phyloP scores from a whole-genome alignment of 2,888 invertebrate genomes.

The Microdon myrmicae region DNA sequence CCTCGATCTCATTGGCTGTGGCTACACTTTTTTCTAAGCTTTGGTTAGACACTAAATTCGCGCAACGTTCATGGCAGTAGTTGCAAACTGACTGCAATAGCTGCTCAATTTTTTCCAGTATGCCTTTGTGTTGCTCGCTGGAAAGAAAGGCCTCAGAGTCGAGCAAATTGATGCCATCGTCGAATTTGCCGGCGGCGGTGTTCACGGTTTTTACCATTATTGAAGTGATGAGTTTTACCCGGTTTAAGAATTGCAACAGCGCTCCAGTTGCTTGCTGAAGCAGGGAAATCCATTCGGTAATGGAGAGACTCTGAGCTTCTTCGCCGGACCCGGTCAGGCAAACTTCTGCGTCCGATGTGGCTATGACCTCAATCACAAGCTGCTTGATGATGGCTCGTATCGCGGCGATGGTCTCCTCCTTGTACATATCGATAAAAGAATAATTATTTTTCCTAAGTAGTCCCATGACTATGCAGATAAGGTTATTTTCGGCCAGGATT shows the following conservation, averaged over 20 bases:
- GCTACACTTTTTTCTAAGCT: slow-evolving; percentile 77
- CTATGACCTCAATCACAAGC: slow-evolving; percentile 81
- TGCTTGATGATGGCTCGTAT: slow-evolving; percentile 91
- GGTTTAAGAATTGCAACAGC: slow-evolving; percentile 75
- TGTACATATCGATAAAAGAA: slow-evolving; percentile 86
- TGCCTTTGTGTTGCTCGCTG: slow-evolving; percentile 74
- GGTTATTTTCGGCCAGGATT: slow-evolving; percentile 85
- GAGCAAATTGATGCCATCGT: slow-evolving; percentile 70
- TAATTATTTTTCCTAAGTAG: slow-evolving; percentile 87
- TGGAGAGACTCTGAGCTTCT: slow-evolving; percentile 70
- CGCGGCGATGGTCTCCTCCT: slow-evolving; percentile 89
- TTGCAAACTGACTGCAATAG: slow-evolving; percentile 86
- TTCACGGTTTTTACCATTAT: slow-evolving; percentile 82
- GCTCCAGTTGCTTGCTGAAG: slow-evolving; percentile 75
- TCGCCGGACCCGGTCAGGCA: slow-evolving; percentile 69
- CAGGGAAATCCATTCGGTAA: slow-evolving; percentile 77
- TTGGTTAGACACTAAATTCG: slow-evolving; percentile 85
- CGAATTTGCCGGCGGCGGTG: slow-evolving; percentile 71
- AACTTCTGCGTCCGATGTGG: slow-evolving; percentile 69
- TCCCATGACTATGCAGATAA: slow-evolving; percentile 89
- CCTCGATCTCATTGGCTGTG: slow-evolving; percentile 79
- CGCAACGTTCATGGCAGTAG: slow-evolving; percentile 91
- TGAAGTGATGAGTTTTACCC: slow-evolving; percentile 79
- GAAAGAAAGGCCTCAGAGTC: slow-evolving; percentile 78
- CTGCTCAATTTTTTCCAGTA: slow-evolving; percentile 78